A percentile compares a stretch with the other conserved stretches of the same genome.
phyloP scores from a whole-genome alignment of 2,888 invertebrate genomes.

The Drosophila siamana region DNA sequence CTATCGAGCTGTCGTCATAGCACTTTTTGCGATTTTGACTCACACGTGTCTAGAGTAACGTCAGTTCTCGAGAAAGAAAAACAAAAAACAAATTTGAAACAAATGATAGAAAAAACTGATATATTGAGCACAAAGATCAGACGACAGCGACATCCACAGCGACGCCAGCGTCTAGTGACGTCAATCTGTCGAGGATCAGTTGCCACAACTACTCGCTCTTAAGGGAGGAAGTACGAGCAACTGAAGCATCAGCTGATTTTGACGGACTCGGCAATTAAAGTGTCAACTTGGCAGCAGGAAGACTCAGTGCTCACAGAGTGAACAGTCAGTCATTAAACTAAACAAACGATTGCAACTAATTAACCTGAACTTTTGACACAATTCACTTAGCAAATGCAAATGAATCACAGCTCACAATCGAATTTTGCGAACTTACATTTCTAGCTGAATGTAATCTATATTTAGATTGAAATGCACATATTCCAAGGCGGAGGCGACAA shows the following conservation, averaged over 20 bases:
- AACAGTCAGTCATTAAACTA: conserved; percentile 8
- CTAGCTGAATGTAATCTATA: conserved; percentile 22
- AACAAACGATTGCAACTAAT: conserved; percentile 39
- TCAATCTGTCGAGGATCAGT: conserved; percentile 43
- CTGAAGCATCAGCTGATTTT: conserved; percentile 63
- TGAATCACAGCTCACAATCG: conserved; percentile 63
- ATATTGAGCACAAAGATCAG: conserved; percentile 33
- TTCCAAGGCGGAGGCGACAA: background rate
- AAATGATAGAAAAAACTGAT: conserved; percentile 11
- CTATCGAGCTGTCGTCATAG: conserved; percentile 38
- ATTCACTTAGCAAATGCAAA: conserved; percentile 30
- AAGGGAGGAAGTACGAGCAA: conserved; percentile 36
- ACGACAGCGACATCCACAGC: conserved; percentile 18
- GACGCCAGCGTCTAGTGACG: conserved; percentile 49
- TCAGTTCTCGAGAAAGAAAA: conserved; percentile 1
- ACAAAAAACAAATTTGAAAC: conserved; percentile 1
- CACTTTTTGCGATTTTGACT: conserved; percentile 22
- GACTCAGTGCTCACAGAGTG: conserved; percentile 1
- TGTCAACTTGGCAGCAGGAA: conserved; percentile 49
- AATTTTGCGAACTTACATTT: conserved; percentile 50
- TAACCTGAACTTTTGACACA: conserved; percentile 32
- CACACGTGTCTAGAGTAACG: conserved; percentile 43
- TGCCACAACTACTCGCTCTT: background rate
- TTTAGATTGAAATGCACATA: conserved; percentile 5
- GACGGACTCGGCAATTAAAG: conserved; percentile 75